A percentile compares a stretch with the other conserved stretches of the same genome.
phyloP scores from a whole-genome alignment of 2,888 invertebrate genomes.

The Girardia tigrina region DNA sequence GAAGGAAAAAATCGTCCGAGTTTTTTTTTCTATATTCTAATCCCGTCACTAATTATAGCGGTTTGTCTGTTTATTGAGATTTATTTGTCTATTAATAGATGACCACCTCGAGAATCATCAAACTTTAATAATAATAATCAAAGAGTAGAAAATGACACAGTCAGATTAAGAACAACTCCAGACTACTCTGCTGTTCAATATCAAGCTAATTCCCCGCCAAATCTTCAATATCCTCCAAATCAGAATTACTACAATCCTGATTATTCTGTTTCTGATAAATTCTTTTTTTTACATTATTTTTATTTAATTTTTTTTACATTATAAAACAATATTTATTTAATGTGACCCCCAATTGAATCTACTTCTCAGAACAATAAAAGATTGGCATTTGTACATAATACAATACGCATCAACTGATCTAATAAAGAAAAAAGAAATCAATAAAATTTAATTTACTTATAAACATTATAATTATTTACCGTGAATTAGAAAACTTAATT shows the following conservation, averaged over 20 bases:
- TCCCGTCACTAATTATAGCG: background rate
- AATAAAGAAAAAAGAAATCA: no score
- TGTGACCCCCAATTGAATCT: no score
- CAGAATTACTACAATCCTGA: background rate
- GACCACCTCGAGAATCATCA: background rate
- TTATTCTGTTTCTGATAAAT: slow-evolving; percentile 8
- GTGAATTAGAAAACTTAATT: no score
- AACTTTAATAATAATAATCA: background rate
- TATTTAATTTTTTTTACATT: no score
- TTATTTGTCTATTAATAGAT: background rate
- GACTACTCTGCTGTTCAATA: background rate
- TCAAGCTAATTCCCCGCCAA: background rate
- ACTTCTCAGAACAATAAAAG: no score
- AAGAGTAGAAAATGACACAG: background rate
- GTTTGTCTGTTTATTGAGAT: background rate
- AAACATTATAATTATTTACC: no score
- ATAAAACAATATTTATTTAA: no score
- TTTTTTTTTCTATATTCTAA: background rate
- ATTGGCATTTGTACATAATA: no score
- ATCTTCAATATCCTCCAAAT: slow-evolving; percentile 9
- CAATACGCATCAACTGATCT: no score
- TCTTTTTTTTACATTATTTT: no score
- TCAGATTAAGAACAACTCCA: background rate
- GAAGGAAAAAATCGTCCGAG: background rate
- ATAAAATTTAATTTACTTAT: no score